Conservation (phyloP, 2,888 invertebrate genomes). For the Lacanobia oleracea region DNA sequence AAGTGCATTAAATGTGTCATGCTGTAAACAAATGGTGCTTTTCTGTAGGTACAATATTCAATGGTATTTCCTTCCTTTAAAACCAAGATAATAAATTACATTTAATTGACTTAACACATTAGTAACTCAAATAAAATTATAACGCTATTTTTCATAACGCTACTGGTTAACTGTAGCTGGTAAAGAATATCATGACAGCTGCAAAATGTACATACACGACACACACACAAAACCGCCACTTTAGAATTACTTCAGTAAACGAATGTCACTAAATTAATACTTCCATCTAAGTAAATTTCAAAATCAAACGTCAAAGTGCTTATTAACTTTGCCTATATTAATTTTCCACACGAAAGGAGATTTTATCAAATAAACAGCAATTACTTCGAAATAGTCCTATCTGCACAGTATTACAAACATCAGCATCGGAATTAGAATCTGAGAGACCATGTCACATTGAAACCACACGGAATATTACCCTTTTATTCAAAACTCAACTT, state of each 20-base stretch:
- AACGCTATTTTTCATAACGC: no score
- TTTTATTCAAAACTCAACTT: constrained; percentile 54
- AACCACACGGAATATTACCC: constrained; percentile 48
- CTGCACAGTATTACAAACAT: constrained; percentile 56
- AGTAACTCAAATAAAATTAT: no score
- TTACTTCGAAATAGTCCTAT: constrained; percentile 51
- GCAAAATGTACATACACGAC: constrained; percentile 2
- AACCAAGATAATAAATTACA: no score
- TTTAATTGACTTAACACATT: no score
- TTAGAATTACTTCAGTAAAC: background rate
- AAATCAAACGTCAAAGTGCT: constrained; percentile 38
- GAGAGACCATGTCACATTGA: constrained; percentile 48
- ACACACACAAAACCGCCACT: background rate
- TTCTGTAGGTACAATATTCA: no score
- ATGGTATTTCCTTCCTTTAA: no score
- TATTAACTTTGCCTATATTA: constrained; percentile 59
- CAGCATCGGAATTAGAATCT: constrained; percentile 65
- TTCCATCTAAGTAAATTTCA: constrained; percentile 20
- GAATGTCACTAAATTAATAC: constrained; percentile 41
- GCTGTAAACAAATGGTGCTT: no score
- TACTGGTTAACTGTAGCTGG: no score
- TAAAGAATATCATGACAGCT: background rate
- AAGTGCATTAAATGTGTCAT: no score
- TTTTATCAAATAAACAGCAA: constrained; percentile 66
- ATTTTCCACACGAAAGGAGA: constrained; percentile 56